phyloP scores from a whole-genome alignment of 2,888 invertebrate species.

The Zaprionus bogoriensis region DNA sequence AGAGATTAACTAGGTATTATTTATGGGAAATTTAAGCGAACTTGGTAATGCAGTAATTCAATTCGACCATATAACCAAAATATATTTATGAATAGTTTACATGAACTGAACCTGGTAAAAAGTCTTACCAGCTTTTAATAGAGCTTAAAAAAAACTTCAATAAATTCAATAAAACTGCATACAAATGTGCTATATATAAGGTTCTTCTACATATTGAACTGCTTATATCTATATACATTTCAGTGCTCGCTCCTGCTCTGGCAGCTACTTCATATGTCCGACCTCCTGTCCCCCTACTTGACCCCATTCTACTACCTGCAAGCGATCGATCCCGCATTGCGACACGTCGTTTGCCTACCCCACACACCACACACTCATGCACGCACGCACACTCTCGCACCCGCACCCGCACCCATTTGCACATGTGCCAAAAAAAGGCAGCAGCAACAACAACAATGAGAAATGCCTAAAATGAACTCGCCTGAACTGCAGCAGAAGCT shows the following conservation, averaged over 20 bases:
- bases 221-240: too few relatives aligned
- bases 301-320: conserved; percentile 27
- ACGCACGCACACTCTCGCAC: not conserved
- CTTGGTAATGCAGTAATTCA: too few relatives aligned
- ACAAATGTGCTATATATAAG: too few relatives aligned
- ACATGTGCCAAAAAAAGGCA: conserved; percentile 44
- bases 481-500: conserved; percentile 57
- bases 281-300: not conserved
- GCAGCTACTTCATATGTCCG: not conserved
- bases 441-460: conserved; percentile 13
- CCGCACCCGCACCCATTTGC: conserved; percentile 20
- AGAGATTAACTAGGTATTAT: too few relatives aligned
- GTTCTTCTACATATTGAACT: not conserved
- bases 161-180: too few relatives aligned
- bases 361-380: not conserved
- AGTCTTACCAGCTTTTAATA: too few relatives aligned
- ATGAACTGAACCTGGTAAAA: too few relatives aligned
- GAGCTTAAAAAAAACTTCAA: too few relatives aligned
- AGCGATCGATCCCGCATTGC: conserved; percentile 40
- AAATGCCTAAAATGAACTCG: conserved; percentile 54
- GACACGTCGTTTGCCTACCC: conserved; percentile 4
- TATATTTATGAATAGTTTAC: too few relatives aligned
- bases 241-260: not conserved
- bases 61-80: too few relatives aligned
- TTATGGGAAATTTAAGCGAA: too few relatives aligned